Evolutionary conservation across 2,797 vertebrate species (phyloP).

Genomic region (Echiichthys vipera): DNA sequence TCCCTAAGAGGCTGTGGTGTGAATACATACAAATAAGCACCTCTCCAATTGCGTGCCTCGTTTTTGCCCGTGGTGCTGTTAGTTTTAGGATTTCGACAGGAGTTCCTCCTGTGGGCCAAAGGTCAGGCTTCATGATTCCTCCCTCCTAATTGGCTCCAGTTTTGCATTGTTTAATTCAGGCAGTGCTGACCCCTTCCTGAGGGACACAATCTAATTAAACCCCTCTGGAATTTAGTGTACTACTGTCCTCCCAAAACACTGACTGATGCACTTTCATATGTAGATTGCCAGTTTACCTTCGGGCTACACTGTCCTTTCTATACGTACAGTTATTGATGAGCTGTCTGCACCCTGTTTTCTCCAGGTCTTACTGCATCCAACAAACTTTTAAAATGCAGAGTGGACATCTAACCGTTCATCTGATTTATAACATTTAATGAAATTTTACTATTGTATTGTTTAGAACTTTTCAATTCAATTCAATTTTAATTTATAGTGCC

Average conservation of each 20-base stretch:
- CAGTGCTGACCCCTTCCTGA: constrained; percentile 27
- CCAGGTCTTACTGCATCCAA: neutral
- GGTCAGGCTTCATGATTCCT: constrained; percentile 62
- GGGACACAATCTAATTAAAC: constrained; percentile 76
- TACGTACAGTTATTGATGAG: constrained; percentile 25
- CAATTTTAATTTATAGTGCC: no score
- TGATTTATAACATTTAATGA: neutral
- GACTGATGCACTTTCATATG: constrained; percentile 47
- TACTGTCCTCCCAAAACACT: constrained; percentile 32
- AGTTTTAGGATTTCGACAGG: constrained; percentile 7
- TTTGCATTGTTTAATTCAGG: constrained; percentile 61
- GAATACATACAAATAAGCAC: constrained; percentile 10
- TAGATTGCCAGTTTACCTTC: constrained; percentile 30
- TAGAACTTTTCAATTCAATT: neutral
- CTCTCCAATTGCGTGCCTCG: neutral
- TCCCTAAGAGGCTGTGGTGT: neutral
- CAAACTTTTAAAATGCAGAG: neutral
- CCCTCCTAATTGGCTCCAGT: constrained; percentile 55
- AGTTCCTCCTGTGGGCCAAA: constrained; percentile 47
- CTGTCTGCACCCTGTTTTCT: neutral
- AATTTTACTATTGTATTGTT: neutral
- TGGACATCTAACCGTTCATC: neutral
- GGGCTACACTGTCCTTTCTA: constrained; percentile 11
- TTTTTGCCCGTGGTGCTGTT: neutral
- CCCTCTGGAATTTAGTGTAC: constrained; percentile 54